A percentile compares a stretch with the other conserved stretches of the same genome.
Conservation (phyloP, 2,797 vertebrate species). For the Melanogrammus aeglefinus region DNA sequence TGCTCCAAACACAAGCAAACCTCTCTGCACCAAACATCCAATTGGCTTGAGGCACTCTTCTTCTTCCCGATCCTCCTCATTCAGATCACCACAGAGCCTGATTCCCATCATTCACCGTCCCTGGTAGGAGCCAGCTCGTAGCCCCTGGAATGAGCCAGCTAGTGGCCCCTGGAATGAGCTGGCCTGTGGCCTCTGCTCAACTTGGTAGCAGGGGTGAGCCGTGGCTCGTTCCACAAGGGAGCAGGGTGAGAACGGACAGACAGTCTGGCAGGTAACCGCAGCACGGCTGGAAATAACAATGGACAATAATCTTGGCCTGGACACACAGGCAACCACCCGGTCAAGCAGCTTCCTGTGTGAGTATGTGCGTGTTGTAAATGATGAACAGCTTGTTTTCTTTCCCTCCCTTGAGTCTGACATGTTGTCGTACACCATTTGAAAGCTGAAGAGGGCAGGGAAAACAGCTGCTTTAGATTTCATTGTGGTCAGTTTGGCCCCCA, state of each 20-base stretch:
- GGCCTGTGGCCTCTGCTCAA: constrained; percentile 14
- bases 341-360: not conserved
- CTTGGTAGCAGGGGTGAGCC: not conserved
- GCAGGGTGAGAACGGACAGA: no score
- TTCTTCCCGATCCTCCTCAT: constrained; percentile 31
- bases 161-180: constrained; percentile 29
- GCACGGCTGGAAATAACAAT: not conserved
- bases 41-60: no score
- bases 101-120: constrained; percentile 52
- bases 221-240: no score
- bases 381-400: constrained; percentile 8
- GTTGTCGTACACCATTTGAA: not conserved
- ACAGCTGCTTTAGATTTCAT: not conserved
- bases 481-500: not conserved
- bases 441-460: not conserved
- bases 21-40: no score
- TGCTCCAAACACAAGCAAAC: not conserved
- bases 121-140: constrained; percentile 17
- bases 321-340: constrained; percentile 16
- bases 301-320: constrained; percentile 24
- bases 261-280: not conserved
- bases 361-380: not conserved
- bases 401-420: not conserved
- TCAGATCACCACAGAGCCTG: constrained; percentile 51
- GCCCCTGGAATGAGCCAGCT: constrained; percentile 27